A percentile compares a stretch with the other conserved stretches of the same genome.
Conservation (phyloP, 53 echinoderm and acorn worm species). For the Actinopyga echinites region DNA sequence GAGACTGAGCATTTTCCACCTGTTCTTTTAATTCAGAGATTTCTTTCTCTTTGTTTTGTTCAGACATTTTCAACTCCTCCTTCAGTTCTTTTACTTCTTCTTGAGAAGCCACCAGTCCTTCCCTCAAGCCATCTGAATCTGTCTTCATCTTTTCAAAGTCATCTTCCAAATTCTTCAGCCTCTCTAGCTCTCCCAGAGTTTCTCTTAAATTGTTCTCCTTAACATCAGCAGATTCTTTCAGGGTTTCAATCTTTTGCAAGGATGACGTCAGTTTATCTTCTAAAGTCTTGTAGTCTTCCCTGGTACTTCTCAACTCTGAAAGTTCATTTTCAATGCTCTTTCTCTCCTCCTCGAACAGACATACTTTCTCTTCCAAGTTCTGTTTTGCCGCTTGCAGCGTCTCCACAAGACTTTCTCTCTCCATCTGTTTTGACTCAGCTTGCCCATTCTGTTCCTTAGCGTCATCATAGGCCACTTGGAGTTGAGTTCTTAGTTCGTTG, state of each 20-base stretch:
- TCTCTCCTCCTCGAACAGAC: background rate
- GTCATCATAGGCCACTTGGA: conserved; percentile 1
- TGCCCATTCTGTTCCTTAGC: background rate
- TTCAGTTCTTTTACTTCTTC: background rate
- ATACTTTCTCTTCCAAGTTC: background rate
- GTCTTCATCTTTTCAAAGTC: background rate
- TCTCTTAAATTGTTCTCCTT: background rate
- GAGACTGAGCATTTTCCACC: background rate
- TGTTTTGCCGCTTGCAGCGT: background rate
- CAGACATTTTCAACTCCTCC: background rate
- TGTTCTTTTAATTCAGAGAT: background rate
- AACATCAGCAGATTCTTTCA: background rate
- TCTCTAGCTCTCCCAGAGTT: background rate
- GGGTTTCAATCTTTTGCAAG: background rate
- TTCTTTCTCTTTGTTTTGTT: background rate
- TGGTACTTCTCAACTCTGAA: background rate
- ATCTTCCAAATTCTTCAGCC: background rate
- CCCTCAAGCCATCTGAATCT: background rate
- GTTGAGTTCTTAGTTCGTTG: background rate
- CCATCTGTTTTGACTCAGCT: background rate
- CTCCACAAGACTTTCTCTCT: background rate
- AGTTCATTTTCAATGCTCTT: background rate
- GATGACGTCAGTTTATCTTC: background rate
- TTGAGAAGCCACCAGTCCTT: background rate
- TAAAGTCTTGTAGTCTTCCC: background rate